Evolutionary conservation across 2,888 invertebrate species (phyloP).

Genomic region (Folsomia manolachei): DNA sequence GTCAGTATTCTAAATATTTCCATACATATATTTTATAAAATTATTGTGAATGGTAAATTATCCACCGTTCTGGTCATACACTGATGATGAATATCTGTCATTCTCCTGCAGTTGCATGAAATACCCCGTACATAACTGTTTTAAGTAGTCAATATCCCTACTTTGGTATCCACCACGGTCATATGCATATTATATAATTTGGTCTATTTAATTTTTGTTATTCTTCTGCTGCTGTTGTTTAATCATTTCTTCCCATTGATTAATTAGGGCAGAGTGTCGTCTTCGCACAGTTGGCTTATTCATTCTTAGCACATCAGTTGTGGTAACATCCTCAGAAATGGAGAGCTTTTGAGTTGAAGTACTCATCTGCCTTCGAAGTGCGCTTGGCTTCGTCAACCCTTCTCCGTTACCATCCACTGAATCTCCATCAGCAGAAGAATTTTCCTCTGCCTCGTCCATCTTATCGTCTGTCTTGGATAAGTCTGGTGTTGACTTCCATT

Average conservation of each 20-base stretch:
- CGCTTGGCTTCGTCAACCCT: slow-evolving; percentile 12
- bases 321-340: slow-evolving; percentile 5
- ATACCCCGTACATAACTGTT: too few relatives aligned
- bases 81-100: too few relatives aligned
- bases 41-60: too few relatives aligned
- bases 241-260: slow-evolving; percentile 45
- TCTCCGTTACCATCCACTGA: background rate
- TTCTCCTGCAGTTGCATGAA: too few relatives aligned
- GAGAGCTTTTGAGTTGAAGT: slow-evolving; percentile 22
- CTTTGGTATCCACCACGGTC: too few relatives aligned
- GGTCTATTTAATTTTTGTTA: slow-evolving; percentile 26
- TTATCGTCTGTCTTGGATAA: slow-evolving; percentile 25
- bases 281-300: slow-evolving; percentile 29
- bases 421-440: background rate
- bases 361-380: slow-evolving; percentile 15
- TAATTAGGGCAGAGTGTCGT: slow-evolving; percentile 41
- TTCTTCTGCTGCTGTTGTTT: slow-evolving; percentile 40
- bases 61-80: too few relatives aligned
- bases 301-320: slow-evolving; percentile 7
- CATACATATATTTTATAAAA: too few relatives aligned
- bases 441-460: slow-evolving; percentile 23
- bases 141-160: too few relatives aligned
- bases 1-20: too few relatives aligned
- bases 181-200: too few relatives aligned
- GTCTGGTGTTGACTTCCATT: slow-evolving; percentile 46